Evolutionary conservation across 1,140 invertebrate genomes (phyloP).

Genomic region (Agrypnia vestita): DNA sequence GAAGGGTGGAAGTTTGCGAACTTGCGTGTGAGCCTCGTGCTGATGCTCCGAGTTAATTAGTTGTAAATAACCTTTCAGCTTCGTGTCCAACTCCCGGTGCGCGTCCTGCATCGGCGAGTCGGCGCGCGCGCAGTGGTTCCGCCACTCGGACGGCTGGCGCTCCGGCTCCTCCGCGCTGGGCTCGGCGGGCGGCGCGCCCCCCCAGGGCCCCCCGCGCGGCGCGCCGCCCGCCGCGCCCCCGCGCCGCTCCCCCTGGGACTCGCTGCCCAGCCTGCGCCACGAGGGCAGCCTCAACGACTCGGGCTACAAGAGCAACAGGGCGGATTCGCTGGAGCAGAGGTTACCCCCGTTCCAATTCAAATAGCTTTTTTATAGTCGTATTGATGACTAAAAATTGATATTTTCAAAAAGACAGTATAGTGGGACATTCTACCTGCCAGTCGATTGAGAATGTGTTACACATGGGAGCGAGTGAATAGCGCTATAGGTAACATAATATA

Average conservation of each 20-base stretch:
- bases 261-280: constrained; percentile 85
- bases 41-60: too few relatives aligned
- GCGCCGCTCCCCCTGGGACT: constrained; percentile 88
- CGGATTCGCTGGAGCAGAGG: constrained; percentile 90
- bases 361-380: too few relatives aligned
- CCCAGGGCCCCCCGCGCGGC: constrained; percentile 4
- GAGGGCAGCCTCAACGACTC: constrained; percentile 88
- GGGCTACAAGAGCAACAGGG: constrained; percentile 87
- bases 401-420: too few relatives aligned
- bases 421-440: too few relatives aligned
- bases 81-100: constrained; percentile 78
- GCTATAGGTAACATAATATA: too few relatives aligned
- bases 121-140: constrained; percentile 88
- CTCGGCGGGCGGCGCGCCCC: neutral
- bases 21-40: too few relatives aligned
- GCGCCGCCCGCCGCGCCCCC: constrained; percentile 60
- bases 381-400: too few relatives aligned
- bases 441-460: too few relatives aligned
- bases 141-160: constrained; percentile 90
- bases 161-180: constrained; percentile 78
- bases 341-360: constrained; percentile 61
- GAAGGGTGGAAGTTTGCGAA: too few relatives aligned
- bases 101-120: constrained; percentile 89
- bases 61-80: constrained; percentile 68
- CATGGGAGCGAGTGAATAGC: too few relatives aligned